Evolutionary conservation across 2,113 vertebrate species (phyloP), one percentile per base, ranked within the genome.

Genomic region (Hippocampus comes): DNA sequence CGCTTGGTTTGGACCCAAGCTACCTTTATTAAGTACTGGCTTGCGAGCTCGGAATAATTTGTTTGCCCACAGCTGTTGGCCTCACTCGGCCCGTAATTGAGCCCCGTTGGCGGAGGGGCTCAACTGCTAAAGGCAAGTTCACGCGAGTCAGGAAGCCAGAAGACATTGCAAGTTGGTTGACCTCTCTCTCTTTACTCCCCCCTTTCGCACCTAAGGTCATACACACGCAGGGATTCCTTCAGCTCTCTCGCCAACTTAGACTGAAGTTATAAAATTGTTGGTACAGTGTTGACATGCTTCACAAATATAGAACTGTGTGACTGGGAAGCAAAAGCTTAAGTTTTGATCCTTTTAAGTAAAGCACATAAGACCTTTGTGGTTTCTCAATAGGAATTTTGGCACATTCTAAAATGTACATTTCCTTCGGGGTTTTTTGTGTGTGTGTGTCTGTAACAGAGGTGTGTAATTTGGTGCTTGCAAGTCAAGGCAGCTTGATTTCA

Each of bases 111-210:
- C 53, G 9, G 56, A 49, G 71, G 34, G 73, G 78, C 70, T 75
- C 23, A 46, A 68, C 70, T 82, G 69, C 70, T 61, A 30, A 14
- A 46, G 75, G 64, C 59, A 71, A 84, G 64, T 87, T 82, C 30
- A 34, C 4, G 4, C 5, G 63, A 65, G 70, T 59, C 73, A 73
- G 75, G 71, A 82, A 85, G 76, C 85, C 77, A 76, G 76, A 63
- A 82, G 71, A 64, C 53, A 63, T 17, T 5, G 60, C 17, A 60
- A 4, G 51, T 68, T n/a, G 10, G 9, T 14, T 17, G 15, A 49
- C 48, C 48, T 11, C 17, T 17, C 15, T 17, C 4, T 6, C 5
- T 34, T 34, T 6, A 61, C 60, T 27, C 2, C 34, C 15, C 23
- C 21, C 9, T 4, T 11, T 10, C 21, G 2, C 2, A 55, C 38